A percentile compares a stretch with the other conserved stretches of the same genome.
Conservation (phyloP, 2,113 vertebrate genomes). For the Abramis brama region DNA sequence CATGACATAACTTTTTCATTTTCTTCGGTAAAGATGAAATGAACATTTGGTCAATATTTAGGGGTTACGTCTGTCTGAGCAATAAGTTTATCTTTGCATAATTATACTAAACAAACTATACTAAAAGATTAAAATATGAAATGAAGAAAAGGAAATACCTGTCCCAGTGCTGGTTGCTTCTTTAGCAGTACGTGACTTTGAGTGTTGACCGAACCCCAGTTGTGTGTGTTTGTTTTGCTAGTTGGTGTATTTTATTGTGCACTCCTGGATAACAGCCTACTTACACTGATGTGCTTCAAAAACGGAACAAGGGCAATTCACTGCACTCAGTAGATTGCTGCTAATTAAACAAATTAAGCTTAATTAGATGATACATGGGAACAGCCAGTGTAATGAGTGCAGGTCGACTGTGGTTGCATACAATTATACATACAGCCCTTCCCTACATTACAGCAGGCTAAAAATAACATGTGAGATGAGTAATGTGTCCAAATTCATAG, state of each 20-base stretch:
- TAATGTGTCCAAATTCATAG: neutral
- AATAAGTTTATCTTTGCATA: neutral
- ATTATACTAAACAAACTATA: neutral
- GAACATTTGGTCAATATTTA: neutral
- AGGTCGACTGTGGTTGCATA: neutral
- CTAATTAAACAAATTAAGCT: slow-evolving; percentile 45
- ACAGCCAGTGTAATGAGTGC: slow-evolving; percentile 21
- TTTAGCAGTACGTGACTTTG: neutral
- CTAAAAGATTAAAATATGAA: neutral
- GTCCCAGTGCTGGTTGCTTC: neutral
- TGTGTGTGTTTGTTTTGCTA: neutral
- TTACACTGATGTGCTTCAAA: neutral
- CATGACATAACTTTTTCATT: neutral
- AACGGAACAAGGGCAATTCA: slow-evolving; percentile 9
- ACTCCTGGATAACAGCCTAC: neutral
- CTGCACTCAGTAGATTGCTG: slow-evolving; percentile 15
- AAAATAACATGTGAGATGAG: neutral
- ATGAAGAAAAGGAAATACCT: neutral
- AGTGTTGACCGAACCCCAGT: too few relatives aligned
- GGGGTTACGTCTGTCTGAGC: neutral
- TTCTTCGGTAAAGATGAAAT: neutral
- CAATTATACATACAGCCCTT: neutral
- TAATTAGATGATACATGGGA: slow-evolving; percentile 38
- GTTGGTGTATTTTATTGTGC: neutral
- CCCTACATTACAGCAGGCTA: neutral